These are phyloP conservation scores for Apis cerana DNA, from an alignment of 1,140 invertebrate genomes.

Conservation along the genomic window DNA sequence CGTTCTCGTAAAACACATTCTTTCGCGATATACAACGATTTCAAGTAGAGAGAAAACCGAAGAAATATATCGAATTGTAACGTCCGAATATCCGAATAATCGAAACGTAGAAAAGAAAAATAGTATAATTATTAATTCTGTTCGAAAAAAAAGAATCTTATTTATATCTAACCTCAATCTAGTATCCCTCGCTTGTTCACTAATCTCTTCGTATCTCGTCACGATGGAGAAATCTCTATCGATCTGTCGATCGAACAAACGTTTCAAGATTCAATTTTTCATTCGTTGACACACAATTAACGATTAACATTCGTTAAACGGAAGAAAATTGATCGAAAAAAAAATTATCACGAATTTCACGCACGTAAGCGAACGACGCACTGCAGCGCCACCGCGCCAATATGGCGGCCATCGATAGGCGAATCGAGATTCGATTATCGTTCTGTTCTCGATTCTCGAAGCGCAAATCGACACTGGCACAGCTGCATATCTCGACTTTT, in stretches of 20 bases:
- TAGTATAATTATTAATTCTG: no score
- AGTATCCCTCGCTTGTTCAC: no score
- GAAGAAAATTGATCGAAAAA: neutral
- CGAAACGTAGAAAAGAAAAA: no score
- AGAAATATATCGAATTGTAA: no score
- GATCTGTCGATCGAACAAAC: slow-evolving; percentile 12
- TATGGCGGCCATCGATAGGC: neutral
- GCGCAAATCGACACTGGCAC: slow-evolving; percentile 12
- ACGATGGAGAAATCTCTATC: neutral
- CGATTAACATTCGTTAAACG: neutral
- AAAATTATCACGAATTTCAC: slow-evolving; percentile 9
- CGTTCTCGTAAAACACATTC: neutral
- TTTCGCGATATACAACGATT: neutral
- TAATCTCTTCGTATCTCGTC: no score
- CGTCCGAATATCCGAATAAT: no score
- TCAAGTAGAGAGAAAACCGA: no score
- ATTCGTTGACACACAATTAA: slow-evolving; percentile 26
- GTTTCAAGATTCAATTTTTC: slow-evolving; percentile 8
- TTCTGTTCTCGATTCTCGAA: slow-evolving; percentile 15
- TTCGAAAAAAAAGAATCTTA: no score
- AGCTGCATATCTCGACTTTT: neutral
- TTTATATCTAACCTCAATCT: no score
- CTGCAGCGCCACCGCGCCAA: neutral
- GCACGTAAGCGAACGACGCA: neutral
- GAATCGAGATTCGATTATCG: slow-evolving; percentile 37